phyloP scores from a whole-genome alignment of 2,888 invertebrate genomes.

The Trichacis sp. region DNA sequence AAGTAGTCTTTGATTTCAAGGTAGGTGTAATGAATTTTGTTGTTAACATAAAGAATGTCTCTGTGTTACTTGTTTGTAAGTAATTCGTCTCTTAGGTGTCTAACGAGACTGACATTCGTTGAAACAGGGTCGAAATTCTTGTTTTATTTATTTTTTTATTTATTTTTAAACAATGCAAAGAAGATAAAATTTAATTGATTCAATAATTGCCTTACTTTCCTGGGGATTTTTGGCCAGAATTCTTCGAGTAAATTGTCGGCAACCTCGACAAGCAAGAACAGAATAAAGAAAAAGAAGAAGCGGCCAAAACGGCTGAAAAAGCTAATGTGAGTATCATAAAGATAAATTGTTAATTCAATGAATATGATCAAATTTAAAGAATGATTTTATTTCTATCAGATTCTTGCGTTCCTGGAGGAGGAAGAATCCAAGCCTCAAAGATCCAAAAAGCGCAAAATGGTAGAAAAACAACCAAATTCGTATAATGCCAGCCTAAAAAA shows the following conservation, averaged over 20 bases:
- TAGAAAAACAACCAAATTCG: slow-evolving; percentile 98
- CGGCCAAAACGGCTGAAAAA: slow-evolving; percentile 89
- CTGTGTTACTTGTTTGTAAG: slow-evolving; percentile 58
- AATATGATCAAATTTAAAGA: too few species aligned
- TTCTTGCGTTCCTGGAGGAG: slow-evolving; percentile 86
- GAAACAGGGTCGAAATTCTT: background rate
- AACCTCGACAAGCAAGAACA: slow-evolving; percentile 98
- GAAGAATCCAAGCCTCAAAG: slow-evolving; percentile 89
- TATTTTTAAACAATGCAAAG: slow-evolving; percentile 97
- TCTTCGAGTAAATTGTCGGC: slow-evolving; percentile 98
- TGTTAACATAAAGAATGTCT: slow-evolving; percentile 52
- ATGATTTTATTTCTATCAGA: slow-evolving; percentile 72
- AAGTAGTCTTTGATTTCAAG: slow-evolving; percentile 98
- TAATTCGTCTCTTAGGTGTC: slow-evolving; percentile 53
- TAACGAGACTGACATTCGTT: slow-evolving; percentile 60
- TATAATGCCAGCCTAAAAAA: too few species aligned
- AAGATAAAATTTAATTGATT: slow-evolving; percentile 93
- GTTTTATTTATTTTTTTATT: slow-evolving; percentile 74
- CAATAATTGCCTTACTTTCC: slow-evolving; percentile 98
- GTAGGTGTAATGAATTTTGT: slow-evolving; percentile 64
- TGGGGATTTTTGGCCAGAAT: slow-evolving; percentile 99
- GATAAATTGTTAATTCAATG: too few species aligned
- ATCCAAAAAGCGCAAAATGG: too few species aligned
- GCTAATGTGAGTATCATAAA: slow-evolving; percentile 69
- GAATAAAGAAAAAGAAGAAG: slow-evolving; percentile 94